These are phyloP conservation scores for Poicephalus meyeri DNA, from an alignment of 2,113 vertebrate genomes.

Conservation along the genomic window DNA sequence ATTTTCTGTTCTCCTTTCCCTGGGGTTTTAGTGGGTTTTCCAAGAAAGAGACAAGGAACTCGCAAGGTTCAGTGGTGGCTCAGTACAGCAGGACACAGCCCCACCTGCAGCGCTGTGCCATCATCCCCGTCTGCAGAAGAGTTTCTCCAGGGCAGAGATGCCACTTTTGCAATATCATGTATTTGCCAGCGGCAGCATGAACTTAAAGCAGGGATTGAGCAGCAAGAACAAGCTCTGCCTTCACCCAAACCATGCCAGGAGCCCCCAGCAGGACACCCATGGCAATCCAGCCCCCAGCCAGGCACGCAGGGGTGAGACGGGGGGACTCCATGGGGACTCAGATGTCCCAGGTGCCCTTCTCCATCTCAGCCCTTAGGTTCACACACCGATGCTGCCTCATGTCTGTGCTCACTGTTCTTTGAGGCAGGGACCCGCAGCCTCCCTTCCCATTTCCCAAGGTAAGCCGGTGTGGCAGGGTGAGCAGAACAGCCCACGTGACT, in stretches of 20 bases:
- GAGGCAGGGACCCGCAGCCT: not conserved
- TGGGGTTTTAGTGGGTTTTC: not conserved
- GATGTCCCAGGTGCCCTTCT: not conserved
- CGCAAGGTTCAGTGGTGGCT: not conserved
- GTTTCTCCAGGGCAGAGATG: not conserved
- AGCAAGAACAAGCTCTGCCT: not conserved
- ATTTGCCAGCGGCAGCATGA: not conserved
- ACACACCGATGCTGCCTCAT: fast-evolving
- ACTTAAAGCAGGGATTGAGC: not conserved
- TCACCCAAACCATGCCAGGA: not conserved
- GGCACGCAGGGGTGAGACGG: fast-evolving
- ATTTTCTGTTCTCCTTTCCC: not conserved
- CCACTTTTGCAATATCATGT: not conserved
- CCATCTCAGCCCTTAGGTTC: not conserved
- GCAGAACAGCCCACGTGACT: conserved; percentile 29
- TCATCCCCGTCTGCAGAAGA: not conserved
- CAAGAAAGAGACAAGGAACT: not conserved
- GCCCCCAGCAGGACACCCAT: not conserved
- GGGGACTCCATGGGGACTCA: not conserved
- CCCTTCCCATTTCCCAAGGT: conserved; percentile 30
- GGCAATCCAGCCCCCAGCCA: not conserved
- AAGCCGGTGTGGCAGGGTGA: not conserved
- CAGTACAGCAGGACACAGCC: not conserved
- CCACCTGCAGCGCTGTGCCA: not conserved
- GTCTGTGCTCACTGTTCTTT: fast-evolving